Conservation (phyloP, 1,140 invertebrate genomes). For the Phortica variegata region DNA sequence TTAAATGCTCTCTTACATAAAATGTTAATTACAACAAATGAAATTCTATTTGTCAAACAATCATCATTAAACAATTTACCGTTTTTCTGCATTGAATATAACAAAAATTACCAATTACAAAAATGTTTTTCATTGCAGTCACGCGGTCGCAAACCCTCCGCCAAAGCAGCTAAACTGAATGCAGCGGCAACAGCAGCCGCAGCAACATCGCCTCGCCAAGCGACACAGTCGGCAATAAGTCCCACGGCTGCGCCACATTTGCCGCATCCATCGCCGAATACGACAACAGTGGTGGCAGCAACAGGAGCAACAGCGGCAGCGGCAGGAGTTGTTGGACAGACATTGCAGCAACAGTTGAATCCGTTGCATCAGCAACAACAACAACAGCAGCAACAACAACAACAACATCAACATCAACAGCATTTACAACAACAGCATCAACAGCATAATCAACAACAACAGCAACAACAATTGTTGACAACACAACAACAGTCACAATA, state of each 20-base stretch:
- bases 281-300: conserved; percentile 31
- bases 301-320: conserved; percentile 17
- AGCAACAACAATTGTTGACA: conserved; percentile 23
- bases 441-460: conserved; percentile 32
- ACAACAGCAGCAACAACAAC: conserved; percentile 35
- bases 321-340: conserved; percentile 2
- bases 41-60: too few species aligned
- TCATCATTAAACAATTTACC: background rate
- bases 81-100: conserved; percentile 13
- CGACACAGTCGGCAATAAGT: conserved; percentile 33
- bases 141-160: conserved; percentile 51
- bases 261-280: conserved; percentile 56
- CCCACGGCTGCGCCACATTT: conserved; percentile 47
- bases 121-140: conserved; percentile 26
- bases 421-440: conserved; percentile 34
- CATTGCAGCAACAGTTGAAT: conserved; percentile 13
- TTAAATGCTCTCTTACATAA: conserved; percentile 5
- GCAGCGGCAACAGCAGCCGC: conserved; percentile 28
- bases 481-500: conserved; percentile 11
- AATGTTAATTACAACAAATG: too few species aligned
- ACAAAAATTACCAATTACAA: too few species aligned
- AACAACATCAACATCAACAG: conserved; percentile 32
- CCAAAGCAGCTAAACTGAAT: conserved; percentile 52
- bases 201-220: conserved; percentile 48
- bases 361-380: conserved; percentile 25